phyloP scores from a whole-genome alignment of 2,113 vertebrate genomes.

The Peromyscus polionotus region DNA sequence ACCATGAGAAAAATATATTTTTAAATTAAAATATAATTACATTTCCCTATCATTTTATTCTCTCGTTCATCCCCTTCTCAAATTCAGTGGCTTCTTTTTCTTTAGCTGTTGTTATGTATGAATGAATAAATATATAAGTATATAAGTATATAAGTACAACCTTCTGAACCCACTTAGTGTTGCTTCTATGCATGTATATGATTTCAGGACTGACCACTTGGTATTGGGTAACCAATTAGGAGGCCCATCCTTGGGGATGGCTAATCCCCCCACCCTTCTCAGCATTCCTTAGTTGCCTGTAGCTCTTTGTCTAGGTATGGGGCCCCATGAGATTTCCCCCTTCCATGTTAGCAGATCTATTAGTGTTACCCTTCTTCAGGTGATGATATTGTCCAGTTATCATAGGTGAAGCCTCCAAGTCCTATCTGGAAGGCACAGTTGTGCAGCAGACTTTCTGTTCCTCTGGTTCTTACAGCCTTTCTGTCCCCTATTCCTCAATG shows the following conservation, averaged over 20 bases:
- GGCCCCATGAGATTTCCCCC: neutral
- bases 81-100: neutral
- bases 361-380: neutral
- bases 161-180: neutral
- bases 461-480: neutral
- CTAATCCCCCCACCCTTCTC: neutral
- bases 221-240: neutral
- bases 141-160: too few species aligned
- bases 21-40: neutral
- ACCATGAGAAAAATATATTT: neutral
- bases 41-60: neutral
- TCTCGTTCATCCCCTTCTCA: neutral
- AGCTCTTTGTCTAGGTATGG: neutral
- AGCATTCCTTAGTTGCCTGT: too few species aligned
- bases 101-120: neutral
- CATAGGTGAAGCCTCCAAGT: neutral
- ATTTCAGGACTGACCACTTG: neutral
- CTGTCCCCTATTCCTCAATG: neutral
- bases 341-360: neutral
- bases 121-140: neutral
- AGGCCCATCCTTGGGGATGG: too few species aligned
- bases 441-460: neutral
- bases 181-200: neutral
- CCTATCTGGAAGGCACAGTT: neutral
- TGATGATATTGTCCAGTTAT: neutral